A percentile compares a stretch with the other conserved stretches of the same genome.
Evolutionary conservation across 1,140 invertebrate genomes (phyloP).

Genomic region (Procambarus clarkii): DNA sequence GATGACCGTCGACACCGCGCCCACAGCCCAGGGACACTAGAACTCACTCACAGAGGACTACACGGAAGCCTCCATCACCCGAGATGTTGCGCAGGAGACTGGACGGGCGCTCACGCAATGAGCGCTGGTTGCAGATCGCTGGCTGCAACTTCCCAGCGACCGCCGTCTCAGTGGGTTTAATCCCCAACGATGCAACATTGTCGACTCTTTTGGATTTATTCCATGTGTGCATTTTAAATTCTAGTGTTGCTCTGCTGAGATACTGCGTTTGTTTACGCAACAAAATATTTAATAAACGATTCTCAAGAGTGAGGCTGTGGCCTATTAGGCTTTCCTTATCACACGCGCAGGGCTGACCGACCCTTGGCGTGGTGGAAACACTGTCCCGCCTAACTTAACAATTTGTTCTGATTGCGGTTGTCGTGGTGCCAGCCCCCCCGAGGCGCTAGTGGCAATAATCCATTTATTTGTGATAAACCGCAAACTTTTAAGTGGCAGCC

Average conservation of each 20-base stretch:
- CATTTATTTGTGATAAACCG: slow-evolving; percentile 43
- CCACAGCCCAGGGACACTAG: slow-evolving; percentile 16
- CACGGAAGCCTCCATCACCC: background rate
- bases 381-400: slow-evolving; percentile 2
- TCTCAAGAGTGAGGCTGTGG: slow-evolving; percentile 28
- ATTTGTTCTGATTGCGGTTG: slow-evolving; percentile 19
- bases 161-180: background rate
- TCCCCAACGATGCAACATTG: background rate
- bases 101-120: background rate
- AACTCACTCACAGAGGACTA: background rate
- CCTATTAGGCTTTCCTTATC: background rate
- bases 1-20: slow-evolving; percentile 1
- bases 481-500: background rate
- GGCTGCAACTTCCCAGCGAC: background rate
- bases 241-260: background rate
- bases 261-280: background rate
- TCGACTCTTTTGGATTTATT: background rate
- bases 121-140: background rate
- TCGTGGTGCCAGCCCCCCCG: slow-evolving; percentile 27
- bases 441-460: slow-evolving; percentile 24
- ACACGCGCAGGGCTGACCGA: background rate
- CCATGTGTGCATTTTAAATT: slow-evolving; percentile 13
- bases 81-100: background rate
- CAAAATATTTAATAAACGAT: background rate
- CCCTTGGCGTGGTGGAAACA: background rate